Evolutionary conservation across 2,888 invertebrate species (phyloP), one percentile per base, ranked within the genome.

Genomic region (Ethmia dodecea): DNA sequence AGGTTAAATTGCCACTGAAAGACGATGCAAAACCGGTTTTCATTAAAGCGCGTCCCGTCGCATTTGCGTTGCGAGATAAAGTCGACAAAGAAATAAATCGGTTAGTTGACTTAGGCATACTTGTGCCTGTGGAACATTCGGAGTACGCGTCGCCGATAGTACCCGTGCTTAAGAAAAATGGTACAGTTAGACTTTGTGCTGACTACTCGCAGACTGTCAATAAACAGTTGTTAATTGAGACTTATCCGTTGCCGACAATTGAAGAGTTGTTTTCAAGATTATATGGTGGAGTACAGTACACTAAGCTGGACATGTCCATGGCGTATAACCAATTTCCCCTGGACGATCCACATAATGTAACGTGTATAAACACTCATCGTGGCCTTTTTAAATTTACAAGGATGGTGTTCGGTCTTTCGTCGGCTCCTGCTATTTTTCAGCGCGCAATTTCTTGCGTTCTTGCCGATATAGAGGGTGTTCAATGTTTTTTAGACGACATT

Each of bases 31-130:
- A 33, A 9, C 40, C 41, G 1, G 16, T 29, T 12, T 52, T 48
- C 37, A 28, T 35, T 1, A 48, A 40, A 33, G 38, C 48, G 1
- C 37, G 52, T 1, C 42, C 48, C 1, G 26, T 50, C 2, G 38
- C 50, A 1, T 53, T 44, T 14, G 50, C 50, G 0, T 30, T 53
- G 5, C 35, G 28, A 15, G 39, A 38, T 5, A 48, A 45, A 24
- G 33, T 45, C 1, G 32, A 40, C 14, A 32, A 33, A 9, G 54
- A 52, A 28, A 20, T 54, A 2, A 44, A 49, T 5, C 36, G 40
- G 1, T 32, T 53, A 12, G 30, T 49, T 0, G 2, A 9, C 1
- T 22, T 43, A 30, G 50, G 44, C 4, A 37, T 52, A 2, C 35
- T 53, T 10, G 28, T 42, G 29, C 48, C 43, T 5, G 43, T 49